These are phyloP conservation scores for Plusia festucae DNA, from an alignment of 2,888 invertebrate genomes.

Conservation along the genomic window DNA sequence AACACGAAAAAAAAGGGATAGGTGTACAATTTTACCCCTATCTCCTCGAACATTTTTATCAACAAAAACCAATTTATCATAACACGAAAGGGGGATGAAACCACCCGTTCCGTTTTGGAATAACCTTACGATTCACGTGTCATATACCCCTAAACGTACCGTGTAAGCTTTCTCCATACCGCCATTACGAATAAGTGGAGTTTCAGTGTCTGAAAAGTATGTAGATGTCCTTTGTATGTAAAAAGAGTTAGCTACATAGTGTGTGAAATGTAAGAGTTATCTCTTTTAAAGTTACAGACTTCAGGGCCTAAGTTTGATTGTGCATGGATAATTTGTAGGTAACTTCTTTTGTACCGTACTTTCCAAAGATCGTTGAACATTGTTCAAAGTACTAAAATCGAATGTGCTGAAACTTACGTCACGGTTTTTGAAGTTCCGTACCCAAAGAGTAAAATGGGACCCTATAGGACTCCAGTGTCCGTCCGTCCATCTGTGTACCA, in stretches of 20 bases:
- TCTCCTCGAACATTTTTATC: constrained; percentile 52
- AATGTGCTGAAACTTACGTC: not conserved
- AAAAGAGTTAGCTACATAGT: not conserved
- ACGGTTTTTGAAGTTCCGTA: no score
- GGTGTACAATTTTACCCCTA: constrained; percentile 34
- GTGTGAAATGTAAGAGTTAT: not conserved
- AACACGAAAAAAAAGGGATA: constrained; percentile 37
- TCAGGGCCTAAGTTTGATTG: not conserved
- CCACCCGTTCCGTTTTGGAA: constrained; percentile 41
- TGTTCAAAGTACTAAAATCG: constrained; percentile 1
- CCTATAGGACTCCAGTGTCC: no score
- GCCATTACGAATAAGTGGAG: constrained; percentile 45
- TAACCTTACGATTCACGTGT: constrained; percentile 62
- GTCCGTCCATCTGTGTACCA: no score
- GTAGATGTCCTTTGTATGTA: constrained; percentile 12
- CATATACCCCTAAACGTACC: constrained; percentile 65
- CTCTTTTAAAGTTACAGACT: not conserved
- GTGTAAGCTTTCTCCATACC: constrained; percentile 50
- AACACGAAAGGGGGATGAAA: constrained; percentile 40
- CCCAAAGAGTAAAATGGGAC: no score
- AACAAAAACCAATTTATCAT: constrained; percentile 59
- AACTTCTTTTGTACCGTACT: not conserved
- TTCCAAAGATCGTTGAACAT: not conserved
- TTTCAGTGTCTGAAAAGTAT: constrained; percentile 31
- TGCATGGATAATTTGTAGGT: not conserved